Evolutionary conservation across 2,888 invertebrate genomes (phyloP).

Genomic region (Torymus texanus): DNA sequence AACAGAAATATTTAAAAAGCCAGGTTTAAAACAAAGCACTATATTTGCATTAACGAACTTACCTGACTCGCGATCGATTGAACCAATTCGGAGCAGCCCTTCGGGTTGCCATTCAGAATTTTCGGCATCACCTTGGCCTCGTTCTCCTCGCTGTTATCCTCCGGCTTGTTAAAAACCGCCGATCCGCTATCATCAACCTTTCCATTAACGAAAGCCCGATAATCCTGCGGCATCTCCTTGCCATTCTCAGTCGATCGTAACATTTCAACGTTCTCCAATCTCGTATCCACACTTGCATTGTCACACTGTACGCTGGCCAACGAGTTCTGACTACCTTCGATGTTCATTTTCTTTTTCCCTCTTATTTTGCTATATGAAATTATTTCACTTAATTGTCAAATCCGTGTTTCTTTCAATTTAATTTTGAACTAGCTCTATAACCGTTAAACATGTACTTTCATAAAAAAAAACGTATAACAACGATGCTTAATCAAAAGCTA

Average conservation of each 20-base stretch:
- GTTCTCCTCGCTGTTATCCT: neutral
- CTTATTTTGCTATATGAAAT: too few species aligned
- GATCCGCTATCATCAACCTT: neutral
- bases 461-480: too few species aligned
- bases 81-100: neutral
- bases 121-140: neutral
- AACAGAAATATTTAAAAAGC: too few species aligned
- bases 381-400: too few species aligned
- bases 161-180: neutral
- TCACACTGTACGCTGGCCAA: neutral
- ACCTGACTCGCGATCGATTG: neutral
- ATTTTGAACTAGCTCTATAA: too few species aligned
- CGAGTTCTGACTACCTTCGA: neutral
- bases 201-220: neutral
- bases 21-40: too few species aligned
- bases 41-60: neutral
- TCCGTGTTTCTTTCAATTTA: too few species aligned
- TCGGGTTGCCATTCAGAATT: neutral
- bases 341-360: slow-evolving; percentile 5
- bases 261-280: neutral
- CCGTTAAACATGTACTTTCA: too few species aligned
- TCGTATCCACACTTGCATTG: neutral
- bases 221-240: neutral
- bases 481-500: too few species aligned
- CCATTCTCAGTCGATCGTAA: neutral